phyloP scores from a whole-genome alignment of 2,797 vertebrate species.

The Macropodus opercularis region DNA sequence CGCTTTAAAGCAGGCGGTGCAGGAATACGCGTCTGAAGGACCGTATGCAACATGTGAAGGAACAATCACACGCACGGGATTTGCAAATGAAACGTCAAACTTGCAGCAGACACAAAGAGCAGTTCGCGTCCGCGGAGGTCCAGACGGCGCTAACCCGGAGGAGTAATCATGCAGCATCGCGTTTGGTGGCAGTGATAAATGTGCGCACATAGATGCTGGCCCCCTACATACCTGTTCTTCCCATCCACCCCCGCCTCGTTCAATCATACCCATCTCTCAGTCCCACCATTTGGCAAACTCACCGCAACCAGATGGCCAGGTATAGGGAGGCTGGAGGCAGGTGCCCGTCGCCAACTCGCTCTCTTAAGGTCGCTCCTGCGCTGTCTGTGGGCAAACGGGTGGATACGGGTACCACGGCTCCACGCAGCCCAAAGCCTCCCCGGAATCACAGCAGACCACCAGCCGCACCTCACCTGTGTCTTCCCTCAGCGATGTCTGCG shows the following conservation, averaged over 20 bases:
- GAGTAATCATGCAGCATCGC: slow-evolving; percentile 63
- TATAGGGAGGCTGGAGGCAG: slow-evolving; percentile 67
- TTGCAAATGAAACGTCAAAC: slow-evolving; percentile 37
- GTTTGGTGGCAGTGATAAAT: slow-evolving; percentile 49
- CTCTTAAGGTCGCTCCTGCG: slow-evolving; percentile 53
- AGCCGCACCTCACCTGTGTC: slow-evolving; percentile 82
- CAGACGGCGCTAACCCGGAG: slow-evolving; percentile 52
- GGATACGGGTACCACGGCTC: slow-evolving; percentile 45
- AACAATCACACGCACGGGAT: slow-evolving; percentile 28
- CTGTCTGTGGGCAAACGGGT: slow-evolving; percentile 46
- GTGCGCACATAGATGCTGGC: slow-evolving; percentile 66
- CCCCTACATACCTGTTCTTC: slow-evolving; percentile 54
- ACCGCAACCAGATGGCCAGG: slow-evolving; percentile 79
- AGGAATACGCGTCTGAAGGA: no score
- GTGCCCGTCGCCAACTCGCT: slow-evolving; percentile 67
- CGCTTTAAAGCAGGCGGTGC: slow-evolving; percentile 31
- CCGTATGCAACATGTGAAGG: slow-evolving; percentile 69
- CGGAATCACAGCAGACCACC: slow-evolving; percentile 60
- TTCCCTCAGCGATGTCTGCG: slow-evolving; percentile 67
- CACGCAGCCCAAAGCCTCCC: slow-evolving; percentile 50
- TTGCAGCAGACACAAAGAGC: slow-evolving; percentile 75
- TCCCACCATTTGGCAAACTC: slow-evolving; percentile 71
- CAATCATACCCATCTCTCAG: slow-evolving; percentile 45
- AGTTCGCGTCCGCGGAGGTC: slow-evolving; percentile 47
- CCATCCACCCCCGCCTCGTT: slow-evolving; percentile 14